Conservation (phyloP, 1,140 invertebrate species). For the Solenopsis invicta region DNA sequence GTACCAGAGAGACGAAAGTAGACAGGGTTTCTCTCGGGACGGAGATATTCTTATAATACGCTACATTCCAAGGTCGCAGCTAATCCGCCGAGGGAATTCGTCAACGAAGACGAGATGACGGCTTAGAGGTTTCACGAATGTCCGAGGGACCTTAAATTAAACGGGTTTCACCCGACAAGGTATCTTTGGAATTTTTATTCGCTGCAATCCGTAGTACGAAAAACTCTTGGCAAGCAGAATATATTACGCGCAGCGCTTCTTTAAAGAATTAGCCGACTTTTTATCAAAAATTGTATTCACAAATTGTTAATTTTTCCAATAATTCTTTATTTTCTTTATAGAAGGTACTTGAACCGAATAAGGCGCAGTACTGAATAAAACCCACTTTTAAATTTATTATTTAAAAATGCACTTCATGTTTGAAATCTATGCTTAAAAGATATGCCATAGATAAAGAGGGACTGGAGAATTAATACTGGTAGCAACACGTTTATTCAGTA, state of each 20-base stretch:
- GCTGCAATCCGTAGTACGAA: conserved; percentile 1
- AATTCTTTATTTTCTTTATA: not conserved
- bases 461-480: too few relatives aligned
- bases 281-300: not conserved
- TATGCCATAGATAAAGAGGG: too few relatives aligned
- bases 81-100: conserved; percentile 37
- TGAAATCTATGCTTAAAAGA: too few relatives aligned
- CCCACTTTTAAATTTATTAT: too few relatives aligned
- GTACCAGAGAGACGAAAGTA: not conserved
- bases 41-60: conserved; percentile 54
- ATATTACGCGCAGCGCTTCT: not conserved
- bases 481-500: too few relatives aligned
- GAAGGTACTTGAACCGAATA: too few relatives aligned
- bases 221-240: conserved; percentile 11
- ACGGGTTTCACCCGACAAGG: conserved; percentile 15
- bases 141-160: conserved; percentile 51
- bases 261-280: not conserved
- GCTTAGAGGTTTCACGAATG: conserved; percentile 53
- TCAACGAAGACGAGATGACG: conserved; percentile 44
- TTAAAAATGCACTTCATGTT: too few relatives aligned
- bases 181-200: conserved; percentile 52
- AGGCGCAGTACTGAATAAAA: too few relatives aligned
- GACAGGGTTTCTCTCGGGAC: not conserved
- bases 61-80: conserved; percentile 56
- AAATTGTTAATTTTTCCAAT: not conserved